phyloP scores from a whole-genome alignment of 2,888 invertebrate species.

The Eledona agricola region DNA sequence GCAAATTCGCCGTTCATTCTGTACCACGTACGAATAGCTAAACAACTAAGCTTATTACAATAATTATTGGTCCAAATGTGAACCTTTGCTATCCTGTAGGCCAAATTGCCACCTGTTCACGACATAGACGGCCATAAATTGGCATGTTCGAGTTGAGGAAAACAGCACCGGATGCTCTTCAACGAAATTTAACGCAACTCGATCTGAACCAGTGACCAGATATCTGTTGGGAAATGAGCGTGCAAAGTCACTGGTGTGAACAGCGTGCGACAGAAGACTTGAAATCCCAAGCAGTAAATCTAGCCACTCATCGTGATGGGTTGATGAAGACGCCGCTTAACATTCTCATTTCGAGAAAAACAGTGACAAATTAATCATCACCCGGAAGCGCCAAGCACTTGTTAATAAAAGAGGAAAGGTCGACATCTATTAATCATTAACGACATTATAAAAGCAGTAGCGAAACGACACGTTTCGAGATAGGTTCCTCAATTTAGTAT shows the following conservation, averaged over 20 bases:
- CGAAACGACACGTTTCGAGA: slow-evolving; percentile 21
- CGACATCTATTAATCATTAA: slow-evolving; percentile 27
- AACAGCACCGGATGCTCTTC: slow-evolving; percentile 20
- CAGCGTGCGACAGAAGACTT: too few relatives aligned
- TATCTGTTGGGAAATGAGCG: too few relatives aligned
- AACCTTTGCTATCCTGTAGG: slow-evolving; percentile 12
- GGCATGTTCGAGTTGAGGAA: slow-evolving; percentile 9
- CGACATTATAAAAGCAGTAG: slow-evolving; percentile 28
- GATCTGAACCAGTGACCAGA: slow-evolving; percentile 6
- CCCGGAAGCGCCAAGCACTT: not conserved
- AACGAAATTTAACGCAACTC: slow-evolving; percentile 6
- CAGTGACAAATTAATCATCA: not conserved
- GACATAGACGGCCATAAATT: slow-evolving; percentile 14
- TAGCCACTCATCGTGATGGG: too few relatives aligned
- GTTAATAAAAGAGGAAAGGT: slow-evolving; percentile 26
- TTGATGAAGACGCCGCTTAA: slow-evolving; percentile 1
- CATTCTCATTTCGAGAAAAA: not conserved
- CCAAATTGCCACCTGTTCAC: slow-evolving; percentile 25
- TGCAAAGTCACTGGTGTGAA: too few relatives aligned
- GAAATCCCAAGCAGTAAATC: too few relatives aligned
- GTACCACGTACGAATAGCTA: not conserved
- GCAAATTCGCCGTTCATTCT: slow-evolving; percentile 10
- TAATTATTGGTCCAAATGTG: slow-evolving; percentile 18
- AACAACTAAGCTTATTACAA: slow-evolving; percentile 12
- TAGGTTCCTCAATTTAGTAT: slow-evolving; percentile 30